A percentile compares a stretch with the other conserved stretches of the same genome.
Evolutionary conservation across 2,113 vertebrate genomes (phyloP).

Genomic region (Salvelinus alpinus): DNA sequence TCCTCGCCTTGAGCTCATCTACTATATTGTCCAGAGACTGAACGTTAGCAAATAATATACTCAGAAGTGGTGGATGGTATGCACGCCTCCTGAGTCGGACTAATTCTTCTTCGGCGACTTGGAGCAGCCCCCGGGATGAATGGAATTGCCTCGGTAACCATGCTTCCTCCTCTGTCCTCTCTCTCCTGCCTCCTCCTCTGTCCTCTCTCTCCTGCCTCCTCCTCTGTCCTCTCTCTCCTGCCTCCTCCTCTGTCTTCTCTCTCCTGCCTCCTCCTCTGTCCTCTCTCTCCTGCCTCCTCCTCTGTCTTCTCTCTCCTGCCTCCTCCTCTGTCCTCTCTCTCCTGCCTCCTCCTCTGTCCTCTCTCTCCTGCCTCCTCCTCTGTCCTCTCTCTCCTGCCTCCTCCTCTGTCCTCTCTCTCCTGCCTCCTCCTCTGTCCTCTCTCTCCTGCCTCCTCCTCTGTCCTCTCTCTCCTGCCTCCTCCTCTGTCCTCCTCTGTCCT

Average conservation of each 20-base stretch:
- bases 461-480: constrained; percentile 11
- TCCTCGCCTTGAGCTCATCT: too few species aligned
- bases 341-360: background rate
- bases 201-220: constrained; percentile 11
- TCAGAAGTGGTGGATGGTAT: too few species aligned
- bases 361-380: background rate
- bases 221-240: background rate
- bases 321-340: background rate
- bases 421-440: background rate
- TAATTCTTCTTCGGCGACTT: too few species aligned
- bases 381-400: background rate
- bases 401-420: background rate
- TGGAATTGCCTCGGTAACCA: too few species aligned
- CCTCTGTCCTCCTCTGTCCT: background rate
- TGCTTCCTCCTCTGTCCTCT: background rate
- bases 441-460: background rate
- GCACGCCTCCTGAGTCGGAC: too few species aligned
- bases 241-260: constrained; percentile 7
- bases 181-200: background rate
- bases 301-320: too few species aligned
- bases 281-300: background rate
- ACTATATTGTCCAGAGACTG: too few species aligned
- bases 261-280: background rate
- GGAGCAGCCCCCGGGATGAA: too few species aligned
- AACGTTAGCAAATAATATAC: too few species aligned